Percentiles rank a stretch among this genome's conserved stretches.
Evolutionary conservation across 2,888 invertebrate species (phyloP).

Genomic region (Atethmia centrago): DNA sequence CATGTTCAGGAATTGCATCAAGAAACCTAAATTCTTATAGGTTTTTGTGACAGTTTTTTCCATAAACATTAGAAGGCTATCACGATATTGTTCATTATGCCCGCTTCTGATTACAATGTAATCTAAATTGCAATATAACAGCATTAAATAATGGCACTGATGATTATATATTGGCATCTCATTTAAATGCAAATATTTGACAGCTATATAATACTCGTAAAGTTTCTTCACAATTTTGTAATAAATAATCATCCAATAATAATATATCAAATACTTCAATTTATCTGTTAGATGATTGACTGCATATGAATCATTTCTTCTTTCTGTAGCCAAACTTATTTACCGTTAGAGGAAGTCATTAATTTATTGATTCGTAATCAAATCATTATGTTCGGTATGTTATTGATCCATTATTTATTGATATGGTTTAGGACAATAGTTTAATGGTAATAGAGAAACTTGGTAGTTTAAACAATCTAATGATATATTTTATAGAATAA

Average conservation of each 20-base stretch:
- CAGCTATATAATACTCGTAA: not conserved
- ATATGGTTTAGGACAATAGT: not conserved
- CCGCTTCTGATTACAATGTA: too few relatives aligned
- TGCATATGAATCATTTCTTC: not conserved
- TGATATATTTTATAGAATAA: not conserved
- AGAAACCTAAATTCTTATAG: not conserved
- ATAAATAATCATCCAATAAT: not conserved
- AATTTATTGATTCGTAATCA: not conserved
- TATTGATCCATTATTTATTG: not conserved
- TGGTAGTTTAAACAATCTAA: not conserved
- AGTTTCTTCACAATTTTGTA: not conserved
- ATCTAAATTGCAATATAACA: not conserved
- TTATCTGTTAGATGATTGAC: slow-evolving; percentile 12
- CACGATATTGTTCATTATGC: not conserved
- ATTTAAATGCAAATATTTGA: slow-evolving; percentile 13
- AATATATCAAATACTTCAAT: slow-evolving; percentile 6
- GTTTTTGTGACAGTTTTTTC: not conserved
- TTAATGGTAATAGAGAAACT: not conserved
- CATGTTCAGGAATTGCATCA: not conserved
- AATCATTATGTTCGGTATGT: not conserved
- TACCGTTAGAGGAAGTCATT: slow-evolving; percentile 11
- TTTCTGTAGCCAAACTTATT: slow-evolving; percentile 7
- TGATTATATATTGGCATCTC: not conserved
- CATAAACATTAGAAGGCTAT: not conserved
- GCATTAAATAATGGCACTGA: not conserved